phyloP scores from a whole-genome alignment of 2,888 invertebrate genomes.

The Callosobruchus maculatus region DNA sequence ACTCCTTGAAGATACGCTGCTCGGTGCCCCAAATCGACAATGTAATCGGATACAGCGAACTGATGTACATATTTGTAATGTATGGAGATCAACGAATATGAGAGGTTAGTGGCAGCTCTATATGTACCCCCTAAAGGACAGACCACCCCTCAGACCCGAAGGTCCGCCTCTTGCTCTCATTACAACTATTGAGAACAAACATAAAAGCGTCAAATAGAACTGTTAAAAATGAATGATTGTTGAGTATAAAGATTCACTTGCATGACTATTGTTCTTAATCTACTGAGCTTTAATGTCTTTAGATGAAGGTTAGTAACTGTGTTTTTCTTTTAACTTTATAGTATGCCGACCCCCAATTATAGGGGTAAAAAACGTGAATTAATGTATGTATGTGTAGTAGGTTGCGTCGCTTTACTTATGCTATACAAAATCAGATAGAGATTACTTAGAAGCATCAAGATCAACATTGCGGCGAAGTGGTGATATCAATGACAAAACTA shows the following conservation, averaged over 20 bases:
- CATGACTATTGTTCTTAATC: neutral
- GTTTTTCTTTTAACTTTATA: constrained; percentile 32
- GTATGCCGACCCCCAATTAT: constrained; percentile 48
- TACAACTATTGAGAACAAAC: too few species aligned
- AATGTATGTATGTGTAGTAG: constrained; percentile 52
- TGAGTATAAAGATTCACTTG: neutral
- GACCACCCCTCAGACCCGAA: too few species aligned
- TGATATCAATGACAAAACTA: neutral
- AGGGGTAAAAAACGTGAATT: constrained; percentile 51
- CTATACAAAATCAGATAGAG: constrained; percentile 49
- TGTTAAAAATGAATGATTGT: too few species aligned
- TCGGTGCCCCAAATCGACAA: too few species aligned
- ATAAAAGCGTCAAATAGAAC: too few species aligned
- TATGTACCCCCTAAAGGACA: too few species aligned
- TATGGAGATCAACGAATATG: too few species aligned
- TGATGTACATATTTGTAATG: too few species aligned
- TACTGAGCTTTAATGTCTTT: constrained; percentile 2
- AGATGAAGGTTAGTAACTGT: constrained; percentile 18
- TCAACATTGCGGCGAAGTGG: neutral
- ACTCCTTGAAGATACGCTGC: too few species aligned
- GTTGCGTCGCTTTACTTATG: constrained; percentile 49
- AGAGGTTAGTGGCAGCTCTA: too few species aligned
- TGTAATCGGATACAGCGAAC: too few species aligned
- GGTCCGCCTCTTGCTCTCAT: too few species aligned
- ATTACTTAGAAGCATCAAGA: constrained; percentile 1